phyloP scores from a whole-genome alignment of 2,888 invertebrate genomes.

The Onchidella celtica region DNA sequence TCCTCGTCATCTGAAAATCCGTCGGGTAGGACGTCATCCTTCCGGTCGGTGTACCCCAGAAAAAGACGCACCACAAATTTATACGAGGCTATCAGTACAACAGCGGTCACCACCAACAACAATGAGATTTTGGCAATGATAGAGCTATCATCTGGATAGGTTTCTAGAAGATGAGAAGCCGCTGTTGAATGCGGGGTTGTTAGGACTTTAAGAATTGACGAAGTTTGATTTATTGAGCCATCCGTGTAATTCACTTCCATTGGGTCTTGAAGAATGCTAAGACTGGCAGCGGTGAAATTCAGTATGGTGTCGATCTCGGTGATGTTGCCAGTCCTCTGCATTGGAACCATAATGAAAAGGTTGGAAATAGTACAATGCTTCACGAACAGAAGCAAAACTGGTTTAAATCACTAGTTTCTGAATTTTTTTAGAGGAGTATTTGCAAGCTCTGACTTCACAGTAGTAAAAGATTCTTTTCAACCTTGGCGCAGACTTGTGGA shows the following conservation, averaged over 20 bases:
- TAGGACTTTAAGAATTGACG: background rate
- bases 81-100: constrained; percentile 51
- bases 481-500: too few relatives aligned
- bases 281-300: background rate
- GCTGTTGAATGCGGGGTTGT: background rate
- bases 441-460: too few relatives aligned
- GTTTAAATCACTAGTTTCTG: too few relatives aligned
- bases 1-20: constrained; percentile 46
- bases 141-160: constrained; percentile 11
- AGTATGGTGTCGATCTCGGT: background rate
- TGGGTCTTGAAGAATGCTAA: background rate
- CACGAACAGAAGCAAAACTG: too few relatives aligned
- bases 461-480: too few relatives aligned
- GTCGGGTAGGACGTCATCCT: constrained; percentile 49
- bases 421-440: too few relatives aligned
- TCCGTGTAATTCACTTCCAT: background rate
- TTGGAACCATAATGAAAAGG: background rate
- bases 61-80: constrained; percentile 54
- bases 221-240: background rate
- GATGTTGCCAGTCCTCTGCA: background rate
- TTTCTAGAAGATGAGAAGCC: background rate
- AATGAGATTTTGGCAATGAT: constrained; percentile 49
- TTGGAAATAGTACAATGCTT: too few relatives aligned
- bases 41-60: constrained; percentile 52
- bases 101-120: constrained; percentile 50